phyloP scores from a whole-genome alignment of 1,140 invertebrate genomes.

The Xylocopa sonorina region DNA sequence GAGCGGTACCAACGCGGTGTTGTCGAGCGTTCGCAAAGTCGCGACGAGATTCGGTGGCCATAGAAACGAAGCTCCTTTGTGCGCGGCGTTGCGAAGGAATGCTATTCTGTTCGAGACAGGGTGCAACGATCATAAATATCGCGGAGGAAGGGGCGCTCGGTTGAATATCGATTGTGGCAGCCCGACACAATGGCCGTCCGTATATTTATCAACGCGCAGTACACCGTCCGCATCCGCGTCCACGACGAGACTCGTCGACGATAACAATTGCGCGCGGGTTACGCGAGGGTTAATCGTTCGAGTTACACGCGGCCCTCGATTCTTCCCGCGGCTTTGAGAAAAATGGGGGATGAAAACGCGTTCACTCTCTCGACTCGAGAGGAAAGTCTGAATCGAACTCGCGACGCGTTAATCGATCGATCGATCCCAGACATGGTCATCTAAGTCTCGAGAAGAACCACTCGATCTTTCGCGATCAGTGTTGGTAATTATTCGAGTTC shows the following conservation, averaged over 20 bases:
- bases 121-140: conserved; percentile 43
- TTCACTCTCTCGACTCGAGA: background rate
- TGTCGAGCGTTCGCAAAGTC: background rate
- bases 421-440: too few relatives aligned
- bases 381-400: too few relatives aligned
- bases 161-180: conserved; percentile 41
- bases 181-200: conserved; percentile 30
- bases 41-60: conserved; percentile 14
- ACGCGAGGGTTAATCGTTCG: conserved; percentile 21
- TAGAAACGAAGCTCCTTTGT: conserved; percentile 26
- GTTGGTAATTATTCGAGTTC: too few relatives aligned
- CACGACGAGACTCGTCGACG: background rate
- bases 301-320: background rate
- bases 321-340: too few relatives aligned
- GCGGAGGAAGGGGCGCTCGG: background rate
- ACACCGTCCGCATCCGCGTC: background rate
- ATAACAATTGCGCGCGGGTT: conserved; percentile 30
- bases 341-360: background rate
- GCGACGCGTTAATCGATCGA: too few relatives aligned
- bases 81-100: conserved; percentile 15
- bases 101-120: conserved; percentile 10
- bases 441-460: too few relatives aligned
- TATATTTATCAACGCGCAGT: conserved; percentile 55
- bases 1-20: too few relatives aligned
- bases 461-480: too few relatives aligned